Percentiles rank a stretch among this genome's conserved stretches.
phyloP scores from a whole-genome alignment of 1,140 invertebrate genomes.

The Heliothis subflexa region DNA sequence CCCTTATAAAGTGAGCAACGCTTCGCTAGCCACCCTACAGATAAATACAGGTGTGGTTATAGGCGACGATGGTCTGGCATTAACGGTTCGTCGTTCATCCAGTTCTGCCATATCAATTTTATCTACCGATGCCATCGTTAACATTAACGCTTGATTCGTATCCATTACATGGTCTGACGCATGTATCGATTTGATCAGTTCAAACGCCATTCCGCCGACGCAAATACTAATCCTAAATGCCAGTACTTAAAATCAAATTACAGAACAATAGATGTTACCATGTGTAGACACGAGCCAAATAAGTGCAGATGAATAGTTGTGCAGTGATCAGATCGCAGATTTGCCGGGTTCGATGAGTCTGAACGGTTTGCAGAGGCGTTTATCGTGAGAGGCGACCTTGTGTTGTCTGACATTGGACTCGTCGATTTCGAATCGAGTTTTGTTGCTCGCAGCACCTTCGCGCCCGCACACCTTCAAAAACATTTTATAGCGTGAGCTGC shows the following conservation, averaged over 20 bases:
- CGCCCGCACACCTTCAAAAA: conserved; percentile 45
- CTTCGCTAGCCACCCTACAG: conserved; percentile 44
- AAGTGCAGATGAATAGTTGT: conserved; percentile 44
- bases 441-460: conserved; percentile 50
- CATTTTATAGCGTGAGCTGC: conserved; percentile 29
- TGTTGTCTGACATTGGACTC: conserved; percentile 68
- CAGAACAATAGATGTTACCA: conserved; percentile 46
- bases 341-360: conserved; percentile 51
- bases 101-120: conserved; percentile 37
- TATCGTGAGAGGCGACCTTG: conserved; percentile 75
- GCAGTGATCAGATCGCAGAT: conserved; percentile 53
- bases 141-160: conserved; percentile 24
- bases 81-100: conserved; percentile 31
- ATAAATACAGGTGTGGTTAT: conserved; percentile 39
- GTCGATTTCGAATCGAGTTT: conserved; percentile 71
- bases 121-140: conserved; percentile 28
- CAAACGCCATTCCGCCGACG: conserved; percentile 17
- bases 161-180: conserved; percentile 31
- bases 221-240: conserved; percentile 47
- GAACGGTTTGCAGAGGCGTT: conserved; percentile 58
- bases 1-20: conserved; percentile 44
- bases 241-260: conserved; percentile 55
- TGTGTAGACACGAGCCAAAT: conserved; percentile 46
- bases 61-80: conserved; percentile 25
- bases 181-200: conserved; percentile 32